phyloP scores from a whole-genome alignment of 2,113 vertebrate genomes.

The Chloebia gouldiae region DNA sequence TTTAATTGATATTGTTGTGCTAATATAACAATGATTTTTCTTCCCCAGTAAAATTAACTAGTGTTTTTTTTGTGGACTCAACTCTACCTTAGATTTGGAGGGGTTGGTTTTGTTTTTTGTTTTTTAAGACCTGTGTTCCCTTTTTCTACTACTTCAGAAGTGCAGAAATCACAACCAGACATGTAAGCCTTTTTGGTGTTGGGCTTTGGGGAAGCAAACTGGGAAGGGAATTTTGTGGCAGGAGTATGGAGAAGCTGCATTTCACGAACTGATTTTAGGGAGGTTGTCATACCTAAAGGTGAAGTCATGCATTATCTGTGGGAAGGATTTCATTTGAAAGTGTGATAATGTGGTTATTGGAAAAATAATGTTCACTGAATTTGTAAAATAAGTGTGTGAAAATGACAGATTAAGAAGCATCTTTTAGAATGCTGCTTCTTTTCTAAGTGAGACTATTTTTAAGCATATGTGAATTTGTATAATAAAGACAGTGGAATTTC shows the following conservation, averaged over 20 bases:
- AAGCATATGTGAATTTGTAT: constrained; percentile 24
- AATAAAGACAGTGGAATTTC: constrained; percentile 19
- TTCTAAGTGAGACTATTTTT: constrained; percentile 25
- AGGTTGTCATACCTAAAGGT: not conserved
- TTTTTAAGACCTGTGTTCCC: not conserved
- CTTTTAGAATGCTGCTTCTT: constrained; percentile 13
- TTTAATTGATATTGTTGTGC: not conserved
- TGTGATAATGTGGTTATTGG: not conserved
- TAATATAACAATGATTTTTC: not conserved
- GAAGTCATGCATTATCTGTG: not conserved
- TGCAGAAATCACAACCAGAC: not conserved
- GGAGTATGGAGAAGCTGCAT: not conserved
- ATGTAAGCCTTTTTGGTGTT: not conserved
- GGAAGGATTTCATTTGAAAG: not conserved
- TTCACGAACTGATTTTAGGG: not conserved
- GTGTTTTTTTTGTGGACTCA: not conserved
- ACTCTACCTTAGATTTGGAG: not conserved
- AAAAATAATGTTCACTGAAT: not conserved
- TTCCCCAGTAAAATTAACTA: not conserved
- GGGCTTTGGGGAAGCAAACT: not conserved
- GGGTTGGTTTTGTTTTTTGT: not conserved
- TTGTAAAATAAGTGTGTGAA: constrained; percentile 27
- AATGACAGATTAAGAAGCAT: constrained; percentile 7
- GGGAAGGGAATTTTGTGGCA: not conserved
- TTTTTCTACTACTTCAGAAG: not conserved